Base-by-base conservation (phyloP, 2,888 invertebrate genomes). In the Alviniconcha strummeri region DNA sequence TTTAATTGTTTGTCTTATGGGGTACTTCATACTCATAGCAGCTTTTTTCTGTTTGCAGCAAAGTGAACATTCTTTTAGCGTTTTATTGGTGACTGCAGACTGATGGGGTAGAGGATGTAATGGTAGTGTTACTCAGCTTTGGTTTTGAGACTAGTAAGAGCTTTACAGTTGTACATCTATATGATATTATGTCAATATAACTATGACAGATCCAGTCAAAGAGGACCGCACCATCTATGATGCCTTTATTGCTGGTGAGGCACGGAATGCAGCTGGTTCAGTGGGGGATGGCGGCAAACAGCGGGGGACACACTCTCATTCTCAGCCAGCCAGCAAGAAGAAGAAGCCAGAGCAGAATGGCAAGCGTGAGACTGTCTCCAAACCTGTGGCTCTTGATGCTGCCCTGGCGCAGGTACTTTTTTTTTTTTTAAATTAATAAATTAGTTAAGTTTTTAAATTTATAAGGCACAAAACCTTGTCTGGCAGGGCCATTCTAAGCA, bases 161-260 rank as follows among this genome's bases (percentile, higher is more conserved):
- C 36, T 36, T 36, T 13, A 13, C 60, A 60, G 1, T 60, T 13
- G 60, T 60, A 60, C 13, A 60, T 60, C 1, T 60, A 60, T 60
- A 60, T 60, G 60, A 60, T 13, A 60, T 60, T 11, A 60, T 60
- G 4, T 13, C 13, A 60, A 8, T 60, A 60, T 11, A 60, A 60
- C 1, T 8, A 60, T 36, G 36, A 52, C 84, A 93, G 93, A 89
- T 86, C 92, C 93, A 78, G 86, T 93, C 36, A 89, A 92, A 83
- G 92, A 93, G 84, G 90, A 90, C 6, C 86, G 90, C 36, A 92
- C 93, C 54, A 92, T 93, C 82, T 93, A 92, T 87, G 91, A 92
- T 87, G 93, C 90, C 9, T 92, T 93, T 84, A 78, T 91, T 64
- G 90, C 90, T 54, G 90, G 90, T 80, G 90, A 90, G 54, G 81